Conservation (phyloP, 2,113 vertebrate species). For the Dicaeum eximium region DNA sequence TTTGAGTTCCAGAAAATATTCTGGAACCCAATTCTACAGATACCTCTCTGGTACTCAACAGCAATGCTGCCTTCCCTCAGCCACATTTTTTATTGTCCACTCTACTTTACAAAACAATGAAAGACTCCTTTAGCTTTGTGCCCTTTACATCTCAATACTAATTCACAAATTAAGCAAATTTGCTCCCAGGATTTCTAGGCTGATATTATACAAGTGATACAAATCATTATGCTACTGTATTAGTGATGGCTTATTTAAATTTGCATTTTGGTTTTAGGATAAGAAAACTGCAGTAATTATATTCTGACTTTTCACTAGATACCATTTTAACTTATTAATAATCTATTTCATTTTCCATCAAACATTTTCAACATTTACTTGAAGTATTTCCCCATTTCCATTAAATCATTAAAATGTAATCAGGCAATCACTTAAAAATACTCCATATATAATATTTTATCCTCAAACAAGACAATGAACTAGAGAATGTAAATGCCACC, state of each 20-base stretch:
- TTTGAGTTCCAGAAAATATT: background rate
- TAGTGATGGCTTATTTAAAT: background rate
- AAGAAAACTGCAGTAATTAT: background rate
- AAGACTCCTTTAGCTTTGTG: background rate
- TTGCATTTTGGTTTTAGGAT: background rate
- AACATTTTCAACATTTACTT: background rate
- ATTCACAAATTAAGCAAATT: background rate
- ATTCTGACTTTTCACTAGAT: background rate
- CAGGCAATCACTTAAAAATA: background rate
- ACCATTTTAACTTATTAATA: background rate
- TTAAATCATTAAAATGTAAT: slow-evolving; percentile 12
- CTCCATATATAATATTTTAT: background rate
- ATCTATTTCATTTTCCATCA: slow-evolving; percentile 3
- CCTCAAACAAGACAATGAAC: background rate
- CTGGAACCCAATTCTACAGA: background rate
- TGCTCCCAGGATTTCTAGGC: background rate
- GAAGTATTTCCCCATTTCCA: background rate
- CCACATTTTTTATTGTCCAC: background rate
- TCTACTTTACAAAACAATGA: background rate
- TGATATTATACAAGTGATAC: background rate
- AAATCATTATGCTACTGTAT: background rate
- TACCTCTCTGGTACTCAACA: background rate
- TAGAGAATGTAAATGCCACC: background rate
- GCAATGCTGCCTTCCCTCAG: background rate
- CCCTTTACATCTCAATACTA: background rate